Evolutionary conservation across 2,888 invertebrate genomes (phyloP), one percentile per base, ranked within the genome.

Genomic region (Gortyna flavago): DNA sequence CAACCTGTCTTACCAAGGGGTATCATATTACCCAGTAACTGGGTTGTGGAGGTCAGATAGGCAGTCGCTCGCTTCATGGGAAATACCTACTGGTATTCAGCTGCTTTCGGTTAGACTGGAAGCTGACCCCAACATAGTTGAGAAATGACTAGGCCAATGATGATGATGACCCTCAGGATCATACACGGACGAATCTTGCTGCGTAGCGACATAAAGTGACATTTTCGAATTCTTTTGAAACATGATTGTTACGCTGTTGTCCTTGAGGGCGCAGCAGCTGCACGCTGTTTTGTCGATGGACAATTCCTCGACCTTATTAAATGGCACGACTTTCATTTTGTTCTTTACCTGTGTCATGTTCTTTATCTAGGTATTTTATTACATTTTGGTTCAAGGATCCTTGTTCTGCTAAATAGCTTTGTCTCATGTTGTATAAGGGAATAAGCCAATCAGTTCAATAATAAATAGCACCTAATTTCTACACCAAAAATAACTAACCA

Each of bases 261-360:
- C 62, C 62, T 64, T 25, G 35, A 38, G 13, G 29, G 1, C 54
- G n/a, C 21, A 48, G 54, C 4, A 41, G 5, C 7, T 41, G 64
- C 29, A 16, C 48, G 62, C 13, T 51, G 2, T 75, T 64, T 13
- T 2, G 9, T 38, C 32, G n/a, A 48, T 13, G 51, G 44, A n/a
- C 6, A 25, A 62, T 74, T 73, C 62, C 54, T 81, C 81, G 75
- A 67, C 61, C 62, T 62, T 1, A 38, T 38, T 44, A 32, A 67
- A 57, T 48, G 21, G 9, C 1, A 54, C 18, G 2, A 21, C 4
- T 21, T 80, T 81, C 21, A 41, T 35, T 66, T 32, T 59, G 35
- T 35, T 29, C 35, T 66, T 9, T 41, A 51, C 6, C 35, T 67
- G 29, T 35, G 32, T 35, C 29, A 44, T 29, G 21, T 79, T 29